Evolutionary conservation across 2,113 vertebrate species (phyloP).

Genomic region (Piaya cayana): DNA sequence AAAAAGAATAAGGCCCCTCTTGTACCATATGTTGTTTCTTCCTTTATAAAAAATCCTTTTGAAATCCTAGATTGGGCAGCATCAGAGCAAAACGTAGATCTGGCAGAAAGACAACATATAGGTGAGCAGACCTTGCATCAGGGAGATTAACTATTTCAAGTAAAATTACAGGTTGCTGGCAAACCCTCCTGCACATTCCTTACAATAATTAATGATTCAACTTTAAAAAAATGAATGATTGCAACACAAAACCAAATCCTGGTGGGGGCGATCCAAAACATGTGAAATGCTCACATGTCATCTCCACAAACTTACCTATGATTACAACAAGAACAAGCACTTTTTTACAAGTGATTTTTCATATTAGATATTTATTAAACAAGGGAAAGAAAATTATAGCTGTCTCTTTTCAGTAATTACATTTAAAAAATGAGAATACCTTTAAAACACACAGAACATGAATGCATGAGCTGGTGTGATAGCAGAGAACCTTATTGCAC

Average conservation of each 20-base stretch:
- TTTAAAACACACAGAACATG: constrained; percentile 76
- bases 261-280: not conserved
- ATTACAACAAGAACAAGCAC: constrained; percentile 49
- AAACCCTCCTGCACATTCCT: not conserved
- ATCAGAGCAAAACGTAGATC: constrained; percentile 44
- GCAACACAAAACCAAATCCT: not conserved
- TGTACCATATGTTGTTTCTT: constrained; percentile 73
- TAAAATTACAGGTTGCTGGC: not conserved
- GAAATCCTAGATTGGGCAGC: constrained; percentile 56
- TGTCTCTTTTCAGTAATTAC: constrained; percentile 72
- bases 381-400: constrained; percentile 66
- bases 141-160: not conserved
- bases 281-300: not conserved
- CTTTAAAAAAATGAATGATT: not conserved
- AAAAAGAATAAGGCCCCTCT: constrained; percentile 69
- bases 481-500: constrained; percentile 81
- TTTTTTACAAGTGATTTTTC: constrained; percentile 43
- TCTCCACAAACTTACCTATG: constrained; percentile 2
- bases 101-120: not conserved
- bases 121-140: constrained; percentile 24
- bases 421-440: constrained; percentile 72
- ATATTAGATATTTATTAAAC: constrained; percentile 65
- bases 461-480: constrained; percentile 78
- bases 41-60: constrained; percentile 66
- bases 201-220: not conserved